These are phyloP conservation scores for Percina caprodes DNA, from an alignment of 2,113 vertebrate species.

Conservation along the genomic window DNA sequence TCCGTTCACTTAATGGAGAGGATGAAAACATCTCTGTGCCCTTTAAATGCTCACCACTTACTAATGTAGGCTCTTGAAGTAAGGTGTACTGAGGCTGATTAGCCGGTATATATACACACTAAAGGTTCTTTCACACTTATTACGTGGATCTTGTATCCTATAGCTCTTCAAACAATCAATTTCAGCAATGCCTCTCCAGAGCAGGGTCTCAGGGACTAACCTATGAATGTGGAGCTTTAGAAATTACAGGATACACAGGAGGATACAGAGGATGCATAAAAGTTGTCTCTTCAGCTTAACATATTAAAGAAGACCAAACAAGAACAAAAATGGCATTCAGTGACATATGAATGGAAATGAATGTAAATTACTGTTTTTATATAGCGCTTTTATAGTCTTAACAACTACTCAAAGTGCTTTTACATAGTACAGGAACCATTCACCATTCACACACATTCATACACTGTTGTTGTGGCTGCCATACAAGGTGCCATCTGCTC, in stretches of 20 bases:
- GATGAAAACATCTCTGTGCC: conserved; percentile 20
- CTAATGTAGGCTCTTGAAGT: background rate
- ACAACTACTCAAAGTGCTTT: too few species aligned
- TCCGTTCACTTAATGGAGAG: background rate
- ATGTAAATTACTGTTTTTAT: too few species aligned
- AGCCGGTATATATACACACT: background rate
- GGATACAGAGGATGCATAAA: background rate
- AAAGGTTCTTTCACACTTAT: background rate
- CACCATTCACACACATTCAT: too few species aligned
- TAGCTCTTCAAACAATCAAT: background rate
- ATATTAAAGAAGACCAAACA: background rate
- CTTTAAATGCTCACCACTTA: conserved; percentile 14
- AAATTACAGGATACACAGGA: background rate
- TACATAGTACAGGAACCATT: too few species aligned
- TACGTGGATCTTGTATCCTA: background rate
- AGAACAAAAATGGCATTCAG: background rate
- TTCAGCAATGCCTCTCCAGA: background rate
- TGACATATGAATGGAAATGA: too few species aligned
- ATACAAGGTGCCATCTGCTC: too few species aligned
- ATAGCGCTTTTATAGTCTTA: too few species aligned
- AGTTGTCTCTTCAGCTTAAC: background rate
- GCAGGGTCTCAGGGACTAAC: background rate
- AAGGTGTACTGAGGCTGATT: conserved; percentile 2
- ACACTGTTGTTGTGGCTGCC: too few species aligned
- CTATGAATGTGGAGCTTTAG: background rate